Evolutionary conservation across 2,113 vertebrate species (phyloP).

Genomic region (Desmodus rotundus): DNA sequence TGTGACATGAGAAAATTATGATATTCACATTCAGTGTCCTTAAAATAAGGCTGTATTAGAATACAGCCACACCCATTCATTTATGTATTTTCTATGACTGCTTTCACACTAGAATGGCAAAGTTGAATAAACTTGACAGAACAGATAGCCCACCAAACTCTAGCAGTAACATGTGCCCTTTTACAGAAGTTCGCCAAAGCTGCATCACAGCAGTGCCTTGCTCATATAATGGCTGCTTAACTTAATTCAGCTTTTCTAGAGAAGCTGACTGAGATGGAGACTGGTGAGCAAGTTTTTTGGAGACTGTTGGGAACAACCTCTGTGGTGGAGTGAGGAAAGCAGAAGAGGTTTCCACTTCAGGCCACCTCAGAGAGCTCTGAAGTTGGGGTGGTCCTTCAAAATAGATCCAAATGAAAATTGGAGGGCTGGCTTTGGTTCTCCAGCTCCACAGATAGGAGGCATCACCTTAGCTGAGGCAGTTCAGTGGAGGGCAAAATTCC

Average conservation of each 20-base stretch:
- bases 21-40: background rate
- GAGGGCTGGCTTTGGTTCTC: background rate
- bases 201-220: background rate
- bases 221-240: background rate
- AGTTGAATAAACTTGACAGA: background rate
- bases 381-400: background rate
- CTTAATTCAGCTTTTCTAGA: background rate
- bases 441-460: background rate
- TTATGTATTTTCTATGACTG: background rate
- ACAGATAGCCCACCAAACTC: background rate
- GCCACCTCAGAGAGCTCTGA: background rate
- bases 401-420: background rate
- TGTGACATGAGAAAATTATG: background rate
- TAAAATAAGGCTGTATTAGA: background rate
- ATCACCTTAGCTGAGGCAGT: background rate
- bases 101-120: background rate
- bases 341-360: background rate
- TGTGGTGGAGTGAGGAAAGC: background rate
- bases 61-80: background rate
- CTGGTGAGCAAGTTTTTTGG: background rate
- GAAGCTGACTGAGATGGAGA: background rate
- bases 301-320: background rate
- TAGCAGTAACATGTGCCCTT: background rate
- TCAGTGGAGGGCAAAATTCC: background rate
- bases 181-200: background rate